phyloP scores from a whole-genome alignment of 37 sponge, comb jelly and placozoan genomes.

The Agelas oroides region DNA sequence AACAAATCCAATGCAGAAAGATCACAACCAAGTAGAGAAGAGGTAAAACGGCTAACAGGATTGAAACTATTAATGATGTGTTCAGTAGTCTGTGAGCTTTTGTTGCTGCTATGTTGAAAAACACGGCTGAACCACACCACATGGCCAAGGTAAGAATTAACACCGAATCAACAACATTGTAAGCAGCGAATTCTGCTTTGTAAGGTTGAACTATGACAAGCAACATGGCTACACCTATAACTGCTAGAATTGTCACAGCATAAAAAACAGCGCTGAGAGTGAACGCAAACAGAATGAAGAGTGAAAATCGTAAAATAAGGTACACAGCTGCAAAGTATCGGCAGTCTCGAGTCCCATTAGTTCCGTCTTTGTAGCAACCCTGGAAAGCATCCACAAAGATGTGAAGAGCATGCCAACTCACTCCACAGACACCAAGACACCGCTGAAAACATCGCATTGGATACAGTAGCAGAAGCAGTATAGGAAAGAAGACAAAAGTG shows the following conservation, averaged over 20 bases:
- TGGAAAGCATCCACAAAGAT: slow-evolving; percentile 62
- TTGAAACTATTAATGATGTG: too few species aligned
- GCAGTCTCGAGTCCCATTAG: slow-evolving; percentile 34
- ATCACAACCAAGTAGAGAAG: not conserved
- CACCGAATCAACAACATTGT: not conserved
- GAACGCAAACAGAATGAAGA: slow-evolving; percentile 26
- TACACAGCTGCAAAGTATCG: slow-evolving; percentile 69
- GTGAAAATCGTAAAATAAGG: slow-evolving; percentile 40
- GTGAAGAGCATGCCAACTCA: slow-evolving; percentile 4
- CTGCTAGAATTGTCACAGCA: not conserved
- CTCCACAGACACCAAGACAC: not conserved
- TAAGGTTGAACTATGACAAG: not conserved
- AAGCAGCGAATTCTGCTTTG: not conserved
- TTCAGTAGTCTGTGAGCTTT: not conserved
- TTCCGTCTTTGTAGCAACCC: slow-evolving; percentile 77
- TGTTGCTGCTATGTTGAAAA: not conserved
- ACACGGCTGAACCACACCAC: not conserved
- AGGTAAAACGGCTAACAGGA: not conserved
- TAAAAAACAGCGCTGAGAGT: not conserved
- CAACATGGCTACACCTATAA: not conserved
- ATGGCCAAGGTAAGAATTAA: not conserved
- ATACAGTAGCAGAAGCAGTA: slow-evolving; percentile 36
- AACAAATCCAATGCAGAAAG: not conserved
- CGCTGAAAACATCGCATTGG: slow-evolving; percentile 13
- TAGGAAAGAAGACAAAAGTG: slow-evolving; percentile 36